phyloP scores from a whole-genome alignment of 2,797 vertebrate species.

The Gadopsis bispinosus region DNA sequence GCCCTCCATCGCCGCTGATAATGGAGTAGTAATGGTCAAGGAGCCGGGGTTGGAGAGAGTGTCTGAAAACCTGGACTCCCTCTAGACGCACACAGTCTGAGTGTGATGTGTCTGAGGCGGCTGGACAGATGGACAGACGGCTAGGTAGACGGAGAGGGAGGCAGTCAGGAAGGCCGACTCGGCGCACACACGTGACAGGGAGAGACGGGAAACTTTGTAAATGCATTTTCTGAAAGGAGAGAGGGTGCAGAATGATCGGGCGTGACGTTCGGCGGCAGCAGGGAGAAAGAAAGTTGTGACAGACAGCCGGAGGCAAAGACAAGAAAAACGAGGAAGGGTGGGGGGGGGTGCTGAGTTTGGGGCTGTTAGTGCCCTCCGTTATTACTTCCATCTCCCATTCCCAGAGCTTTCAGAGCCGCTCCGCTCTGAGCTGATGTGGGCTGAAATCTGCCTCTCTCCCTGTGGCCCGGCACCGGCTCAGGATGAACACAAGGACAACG shows the following conservation, averaged over 20 bases:
- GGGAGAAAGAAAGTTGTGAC: conserved; percentile 59
- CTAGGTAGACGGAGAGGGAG: not conserved
- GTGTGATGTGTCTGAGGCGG: conserved; percentile 69
- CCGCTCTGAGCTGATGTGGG: conserved; percentile 59
- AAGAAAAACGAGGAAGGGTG: conserved; percentile 9
- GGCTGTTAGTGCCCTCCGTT: conserved; percentile 66
- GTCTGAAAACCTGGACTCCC: conserved; percentile 77
- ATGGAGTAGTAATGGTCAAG: conserved; percentile 86
- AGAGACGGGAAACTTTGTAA: conserved; percentile 35
- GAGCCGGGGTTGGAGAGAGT: conserved; percentile 72
- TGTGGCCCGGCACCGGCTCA: conserved; percentile 47
- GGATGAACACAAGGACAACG: conserved; percentile 50
- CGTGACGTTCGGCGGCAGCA: conserved; percentile 49
- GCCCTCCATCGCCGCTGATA: conserved; percentile 79
- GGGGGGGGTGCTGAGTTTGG: conserved; percentile 36
- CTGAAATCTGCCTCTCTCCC: conserved; percentile 62
- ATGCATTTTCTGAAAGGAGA: conserved; percentile 44
- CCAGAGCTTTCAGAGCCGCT: conserved; percentile 68
- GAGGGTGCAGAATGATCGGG: conserved; percentile 27
- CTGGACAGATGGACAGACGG: conserved; percentile 24
- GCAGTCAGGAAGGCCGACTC: not conserved
- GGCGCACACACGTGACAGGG: conserved; percentile 22
- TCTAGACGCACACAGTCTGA: conserved; percentile 53
- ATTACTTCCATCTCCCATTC: conserved; percentile 72
- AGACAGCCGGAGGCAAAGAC: conserved; percentile 69